Evolutionary conservation across 2,113 vertebrate genomes (phyloP).

Genomic region (Mus pahari): DNA sequence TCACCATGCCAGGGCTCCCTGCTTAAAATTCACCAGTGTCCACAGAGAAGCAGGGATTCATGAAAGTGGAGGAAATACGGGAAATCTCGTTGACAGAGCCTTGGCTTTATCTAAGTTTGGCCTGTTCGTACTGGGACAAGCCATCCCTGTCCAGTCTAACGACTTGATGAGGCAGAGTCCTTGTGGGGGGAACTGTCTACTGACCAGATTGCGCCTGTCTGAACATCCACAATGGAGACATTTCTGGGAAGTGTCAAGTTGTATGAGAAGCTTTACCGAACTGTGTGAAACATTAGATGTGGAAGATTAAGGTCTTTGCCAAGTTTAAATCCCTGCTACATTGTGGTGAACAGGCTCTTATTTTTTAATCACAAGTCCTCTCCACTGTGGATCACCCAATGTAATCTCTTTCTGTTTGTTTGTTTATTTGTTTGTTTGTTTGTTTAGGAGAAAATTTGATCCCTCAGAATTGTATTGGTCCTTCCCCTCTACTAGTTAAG

Average conservation of each 20-base stretch:
- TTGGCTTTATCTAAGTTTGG: neutral
- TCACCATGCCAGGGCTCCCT: neutral
- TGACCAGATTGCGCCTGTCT: neutral
- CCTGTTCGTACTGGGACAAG: neutral
- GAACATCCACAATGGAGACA: neutral
- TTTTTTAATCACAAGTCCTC: neutral
- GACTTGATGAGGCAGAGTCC: neutral
- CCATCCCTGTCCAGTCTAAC: neutral
- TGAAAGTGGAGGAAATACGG: neutral
- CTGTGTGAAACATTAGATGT: neutral
- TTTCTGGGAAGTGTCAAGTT: neutral
- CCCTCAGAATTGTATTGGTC: neutral
- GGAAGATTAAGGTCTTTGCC: neutral
- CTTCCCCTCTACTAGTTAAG: neutral
- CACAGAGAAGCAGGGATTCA: neutral
- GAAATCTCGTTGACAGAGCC: neutral
- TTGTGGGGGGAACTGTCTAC: neutral
- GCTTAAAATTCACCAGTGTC: neutral
- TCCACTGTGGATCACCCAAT: neutral
- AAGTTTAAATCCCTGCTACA: neutral
- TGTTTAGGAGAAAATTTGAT: neutral
- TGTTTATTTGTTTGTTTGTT: neutral
- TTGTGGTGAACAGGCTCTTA: neutral
- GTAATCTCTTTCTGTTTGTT: neutral
- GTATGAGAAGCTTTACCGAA: neutral